Base-by-base conservation (phyloP, 2,797 vertebrate genomes). In the Enteromius radiatus region DNA sequence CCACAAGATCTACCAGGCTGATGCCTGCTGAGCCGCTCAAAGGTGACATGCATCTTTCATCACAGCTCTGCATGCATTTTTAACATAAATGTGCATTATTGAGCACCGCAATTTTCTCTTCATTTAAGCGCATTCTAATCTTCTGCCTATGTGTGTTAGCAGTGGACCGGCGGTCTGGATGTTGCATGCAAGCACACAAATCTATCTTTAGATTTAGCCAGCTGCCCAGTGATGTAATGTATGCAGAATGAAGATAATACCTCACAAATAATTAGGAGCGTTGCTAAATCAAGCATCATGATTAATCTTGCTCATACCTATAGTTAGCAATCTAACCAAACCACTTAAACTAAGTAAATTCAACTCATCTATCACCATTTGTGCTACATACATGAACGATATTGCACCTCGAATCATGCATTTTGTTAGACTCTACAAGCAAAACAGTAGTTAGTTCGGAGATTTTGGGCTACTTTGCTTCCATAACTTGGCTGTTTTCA, bases 11-110 rank as follows among this genome's bases (percentile, higher is more conserved):
- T 64, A 56, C 21, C 28, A 73, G n/a, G 54, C 70, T 38, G 80
- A 77, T 1, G 33, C n/a, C 19, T 28, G 23, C 41, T 23, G 21
- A 38, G 41, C 11, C 36, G 1, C 21, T 63, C 41, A 31, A 63
- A 76, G 54, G 54, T 73, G 79, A 67, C 23, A 41, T 23, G 71
- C 70, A 70, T 43, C 7, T 36, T 79, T 86, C 33, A 76, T 63
- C 23, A 52, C 71, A 77, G 74, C 43, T 67, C 23, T 45, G 59
- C 26, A 15, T 73, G 21, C 45, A 65, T 21, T 26, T 64, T 63
- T 61, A 54, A 21, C 45, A 76, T 19, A 31, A 52, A 54, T 28
- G 38, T 67, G 12, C 31, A 67, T 78, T 56, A 67, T 21, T 47
- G 61, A 63, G 56, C 56, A 26, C n/a, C 9, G 3, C 17, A 43